Evolutionary conservation across 2,888 invertebrate species (phyloP), one percentile per base, ranked within the genome.

Genomic region (Camptogramma bilineatum): DNA sequence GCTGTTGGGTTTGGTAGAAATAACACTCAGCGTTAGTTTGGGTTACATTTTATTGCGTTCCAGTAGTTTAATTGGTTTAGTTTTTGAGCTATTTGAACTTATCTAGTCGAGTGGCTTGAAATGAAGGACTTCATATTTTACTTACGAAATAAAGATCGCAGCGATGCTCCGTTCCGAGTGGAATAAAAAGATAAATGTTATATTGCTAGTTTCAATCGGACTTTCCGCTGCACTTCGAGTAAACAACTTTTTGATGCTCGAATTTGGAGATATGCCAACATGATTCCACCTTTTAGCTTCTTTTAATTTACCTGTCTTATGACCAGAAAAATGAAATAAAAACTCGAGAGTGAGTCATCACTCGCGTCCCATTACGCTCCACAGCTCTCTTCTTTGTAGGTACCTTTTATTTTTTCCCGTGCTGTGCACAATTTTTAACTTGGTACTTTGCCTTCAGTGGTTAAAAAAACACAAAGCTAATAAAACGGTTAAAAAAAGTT

Each of bases 81-180:
- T 42, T 48, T 52, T 39, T 19, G 17, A 21, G 19, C 46, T 42
- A 57, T 50, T 48, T 53, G 31, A 24, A 57, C 54, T 57, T 61
- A 67, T 61, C 61, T 66, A 60, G 44, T 52, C 56, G 44, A 60
- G 52, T 59, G 57, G 53, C 61, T 61, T 62, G 52, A 59, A 61
- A 67, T 64, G 55, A 64, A 64, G 64, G 64, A 64, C 58, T 68
- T 64, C 61, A 64, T 68, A 64, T 62, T 68, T 68, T 62, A 68
- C 61, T 68, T 68, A 52, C 39, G 48, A 64, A 55, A 62, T 68
- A 58, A 57, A 44, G 58, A 51, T 57, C 46, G 47, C 24, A 52
- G 47, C 48, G 50, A 48, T 59, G 57, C 57, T 53, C 47, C 10
- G 46, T 56, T 59, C 31, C 19, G 19, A 67, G 57, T 28, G 54